Base-by-base conservation (phyloP, 1,140 invertebrate species). In the Melipona quadrifasciata region DNA sequence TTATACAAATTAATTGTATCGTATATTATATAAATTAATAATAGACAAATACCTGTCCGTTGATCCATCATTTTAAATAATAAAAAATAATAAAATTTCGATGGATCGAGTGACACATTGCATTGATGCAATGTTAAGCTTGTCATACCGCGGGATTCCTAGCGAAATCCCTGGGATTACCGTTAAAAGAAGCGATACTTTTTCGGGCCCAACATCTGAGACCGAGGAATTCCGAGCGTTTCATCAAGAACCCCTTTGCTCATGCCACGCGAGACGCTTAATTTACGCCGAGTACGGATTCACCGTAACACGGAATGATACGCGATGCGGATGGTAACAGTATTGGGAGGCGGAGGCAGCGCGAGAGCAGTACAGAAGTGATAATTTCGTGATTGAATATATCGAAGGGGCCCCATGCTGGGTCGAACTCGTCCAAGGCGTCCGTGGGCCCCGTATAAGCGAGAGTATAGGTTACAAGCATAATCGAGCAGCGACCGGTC, bases 351-450 rank as follows among this genome's bases (percentile, higher is more conserved):
- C 39, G 8, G 64, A 34, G 51, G 67, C 79, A 82, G 85, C 80
- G 70, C 85, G 84, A 27, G 84, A 27, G 58, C 88, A 84, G 87
- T 94, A 94, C 93, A 94, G 93, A 94, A 94, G 93, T 94, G 93
- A 94, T 94, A 94, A 94, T 94, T 94, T 94, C 91, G 91, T 94
- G 93, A 94, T 94, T 94, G 93, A 94, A 94, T 94, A 93, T 93
- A 94, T 94, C 90, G 93, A 93, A 93, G 90, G 88, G 89, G 84
- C 92, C 90, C 87, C 93, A 94, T 92, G 93, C 93, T 94, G 93
- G 67, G 89, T 83, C 85, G 80, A 93, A 94, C 93, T 91, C 87
- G 93, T 94, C 89, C 90, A 80, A 91, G 91, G 91, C 90, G 90
- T 92, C 80, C 80, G 85, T 79, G 87, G 82, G 87, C 74, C 85